A percentile compares a stretch with the other conserved stretches of the same genome.
Evolutionary conservation across 2,888 invertebrate species (phyloP).

Genomic region (Anoplius nigerrimus): DNA sequence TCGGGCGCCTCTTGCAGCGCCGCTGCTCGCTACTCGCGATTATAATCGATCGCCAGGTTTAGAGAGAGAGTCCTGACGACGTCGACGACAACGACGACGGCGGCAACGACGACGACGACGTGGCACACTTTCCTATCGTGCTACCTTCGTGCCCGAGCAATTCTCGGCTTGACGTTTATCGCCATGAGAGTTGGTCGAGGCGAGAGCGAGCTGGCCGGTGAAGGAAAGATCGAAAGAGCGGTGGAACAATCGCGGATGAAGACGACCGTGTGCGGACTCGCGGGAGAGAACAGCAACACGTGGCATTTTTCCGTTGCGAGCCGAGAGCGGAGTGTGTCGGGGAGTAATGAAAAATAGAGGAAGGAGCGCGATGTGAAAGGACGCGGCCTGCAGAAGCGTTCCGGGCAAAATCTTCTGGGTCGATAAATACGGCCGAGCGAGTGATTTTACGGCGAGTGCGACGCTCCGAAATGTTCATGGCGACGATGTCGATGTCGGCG

Average conservation of each 20-base stretch:
- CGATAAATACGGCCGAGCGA: conserved; percentile 47
- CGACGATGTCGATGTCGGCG: too few species aligned
- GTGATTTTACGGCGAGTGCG: conserved; percentile 53
- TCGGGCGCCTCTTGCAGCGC: too few species aligned
- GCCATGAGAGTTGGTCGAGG: not conserved
- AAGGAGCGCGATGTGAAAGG: conserved; percentile 36
- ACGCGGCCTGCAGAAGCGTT: conserved; percentile 15
- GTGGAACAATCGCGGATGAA: not conserved
- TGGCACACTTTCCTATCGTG: too few species aligned
- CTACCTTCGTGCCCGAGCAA: not conserved
- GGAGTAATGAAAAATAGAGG: conserved; percentile 39
- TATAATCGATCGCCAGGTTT: too few species aligned
- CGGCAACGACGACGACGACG: too few species aligned
- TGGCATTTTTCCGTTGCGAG: not conserved
- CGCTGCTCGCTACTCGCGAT: too few species aligned
- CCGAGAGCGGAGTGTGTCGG: not conserved
- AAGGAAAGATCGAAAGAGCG: not conserved
- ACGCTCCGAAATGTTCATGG: conserved; percentile 31
- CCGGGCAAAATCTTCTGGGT: conserved; percentile 33
- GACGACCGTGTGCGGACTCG: not conserved
- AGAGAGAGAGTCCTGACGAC: too few species aligned
- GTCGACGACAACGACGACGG: too few species aligned
- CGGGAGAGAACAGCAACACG: not conserved
- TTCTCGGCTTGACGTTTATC: conserved; percentile 2
- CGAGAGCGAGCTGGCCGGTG: not conserved